These are phyloP conservation scores for Mythimna pallens DNA, from an alignment of 2,888 invertebrate genomes.

Conservation along the genomic window DNA sequence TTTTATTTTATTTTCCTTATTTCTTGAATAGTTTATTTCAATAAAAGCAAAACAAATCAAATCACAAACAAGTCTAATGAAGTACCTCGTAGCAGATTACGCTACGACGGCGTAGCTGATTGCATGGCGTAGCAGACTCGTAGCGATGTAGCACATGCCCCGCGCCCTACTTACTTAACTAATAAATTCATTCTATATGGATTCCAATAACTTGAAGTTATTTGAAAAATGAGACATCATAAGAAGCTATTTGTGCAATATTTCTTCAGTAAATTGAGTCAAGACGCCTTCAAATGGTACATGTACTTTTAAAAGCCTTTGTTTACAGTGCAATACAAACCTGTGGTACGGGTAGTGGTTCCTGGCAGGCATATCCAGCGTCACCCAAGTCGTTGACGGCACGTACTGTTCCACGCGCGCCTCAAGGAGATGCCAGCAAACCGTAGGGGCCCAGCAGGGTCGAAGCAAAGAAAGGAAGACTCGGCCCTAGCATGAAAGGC, in stretches of 20 bases:
- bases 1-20: too few relatives aligned
- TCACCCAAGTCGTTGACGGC: too few relatives aligned
- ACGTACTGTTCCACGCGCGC: too few relatives aligned
- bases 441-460: too few relatives aligned
- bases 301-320: neutral
- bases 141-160: conserved; percentile 28
- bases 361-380: conserved; percentile 12
- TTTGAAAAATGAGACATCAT: conserved; percentile 2
- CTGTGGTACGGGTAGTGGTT: neutral
- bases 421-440: too few relatives aligned
- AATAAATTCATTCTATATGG: conserved; percentile 1
- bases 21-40: neutral
- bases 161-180: conserved; percentile 23
- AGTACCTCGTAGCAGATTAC: conserved; percentile 22
- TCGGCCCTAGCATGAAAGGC: too few relatives aligned
- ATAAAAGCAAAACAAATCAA: neutral
- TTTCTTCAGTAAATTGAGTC: conserved; percentile 5
- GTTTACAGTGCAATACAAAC: too few relatives aligned
- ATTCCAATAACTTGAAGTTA: conserved; percentile 5
- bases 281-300: neutral
- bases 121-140: conserved; percentile 29
- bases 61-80: conserved; percentile 38
- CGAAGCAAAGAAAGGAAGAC: too few relatives aligned
- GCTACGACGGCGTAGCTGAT: conserved; percentile 33
- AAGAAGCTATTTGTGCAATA: neutral